A percentile compares a stretch with the other conserved stretches of the same genome.
phyloP scores from a whole-genome alignment of 2,888 invertebrate genomes.

The Junonia oenone region DNA sequence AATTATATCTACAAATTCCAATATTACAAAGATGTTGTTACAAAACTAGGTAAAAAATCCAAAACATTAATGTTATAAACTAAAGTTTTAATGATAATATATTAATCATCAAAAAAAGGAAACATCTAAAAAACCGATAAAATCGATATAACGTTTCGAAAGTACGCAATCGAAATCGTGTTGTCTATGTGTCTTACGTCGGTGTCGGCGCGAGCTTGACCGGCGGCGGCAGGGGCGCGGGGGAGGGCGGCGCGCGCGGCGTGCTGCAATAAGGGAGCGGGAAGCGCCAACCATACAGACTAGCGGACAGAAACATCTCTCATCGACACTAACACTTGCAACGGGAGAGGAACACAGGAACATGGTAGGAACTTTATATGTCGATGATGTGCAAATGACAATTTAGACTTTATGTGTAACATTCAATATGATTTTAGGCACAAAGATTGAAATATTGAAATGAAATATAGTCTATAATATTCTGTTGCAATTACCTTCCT shows the following conservation, averaged over 20 bases:
- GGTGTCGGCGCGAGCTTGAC: constrained; percentile 87
- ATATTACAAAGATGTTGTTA: no score
- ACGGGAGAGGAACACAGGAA: constrained; percentile 26
- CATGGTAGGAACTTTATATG: constrained; percentile 33
- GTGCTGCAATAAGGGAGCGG: constrained; percentile 97
- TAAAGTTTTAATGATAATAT: no score
- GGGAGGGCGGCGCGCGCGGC: constrained; percentile 88
- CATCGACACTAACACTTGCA: constrained; percentile 73
- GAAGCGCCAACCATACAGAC: constrained; percentile 98
- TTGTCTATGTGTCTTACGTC: constrained; percentile 75
- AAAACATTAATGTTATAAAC: no score
- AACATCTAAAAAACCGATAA: constrained; percentile 10
- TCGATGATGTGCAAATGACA: constrained; percentile 50
- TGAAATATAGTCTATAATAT: neutral
- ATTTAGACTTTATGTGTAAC: constrained; percentile 21
- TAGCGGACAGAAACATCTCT: constrained; percentile 82
- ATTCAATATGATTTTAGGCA: constrained; percentile 17
- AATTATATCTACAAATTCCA: no score
- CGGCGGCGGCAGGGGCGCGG: constrained; percentile 88
- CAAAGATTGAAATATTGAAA: constrained; percentile 10
- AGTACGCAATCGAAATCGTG: constrained; percentile 14
- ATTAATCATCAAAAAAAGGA: no score
- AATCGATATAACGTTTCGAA: neutral
- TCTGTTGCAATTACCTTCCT: constrained; percentile 83
- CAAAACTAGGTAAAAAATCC: no score